Conservation (phyloP, 2,797 vertebrate genomes). For the Cheirogaleus major region DNA sequence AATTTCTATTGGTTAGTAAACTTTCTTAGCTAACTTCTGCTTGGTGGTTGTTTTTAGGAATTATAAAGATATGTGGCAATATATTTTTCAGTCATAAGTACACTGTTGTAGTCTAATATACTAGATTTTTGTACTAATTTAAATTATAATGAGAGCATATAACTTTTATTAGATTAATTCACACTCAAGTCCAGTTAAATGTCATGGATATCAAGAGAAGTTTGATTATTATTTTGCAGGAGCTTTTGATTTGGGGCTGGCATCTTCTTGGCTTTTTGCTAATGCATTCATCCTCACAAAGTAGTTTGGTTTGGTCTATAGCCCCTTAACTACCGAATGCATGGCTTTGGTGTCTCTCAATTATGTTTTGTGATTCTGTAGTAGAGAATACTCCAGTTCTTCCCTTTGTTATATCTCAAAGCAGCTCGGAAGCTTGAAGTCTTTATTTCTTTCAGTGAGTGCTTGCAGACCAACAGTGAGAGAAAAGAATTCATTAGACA, state of each 20-base stretch:
- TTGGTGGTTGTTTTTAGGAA: neutral
- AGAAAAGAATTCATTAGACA: slow-evolving; percentile 48
- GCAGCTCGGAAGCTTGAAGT: neutral
- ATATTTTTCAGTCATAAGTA: neutral
- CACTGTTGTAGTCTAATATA: neutral
- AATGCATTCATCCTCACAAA: neutral
- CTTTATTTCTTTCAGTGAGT: slow-evolving; percentile 21
- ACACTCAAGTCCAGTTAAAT: neutral
- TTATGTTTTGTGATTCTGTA: neutral
- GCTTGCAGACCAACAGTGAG: slow-evolving; percentile 1
- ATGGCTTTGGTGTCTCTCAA: neutral
- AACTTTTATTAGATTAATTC: neutral
- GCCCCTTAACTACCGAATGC: neutral
- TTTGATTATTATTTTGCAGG: neutral
- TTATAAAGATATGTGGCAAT: neutral
- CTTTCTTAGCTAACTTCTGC: neutral
- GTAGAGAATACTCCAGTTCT: neutral
- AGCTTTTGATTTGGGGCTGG: neutral
- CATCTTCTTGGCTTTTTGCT: neutral
- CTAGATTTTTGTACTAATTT: neutral
- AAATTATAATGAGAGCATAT: neutral
- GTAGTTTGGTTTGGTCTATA: neutral
- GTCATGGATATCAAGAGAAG: neutral
- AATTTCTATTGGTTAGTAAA: neutral
- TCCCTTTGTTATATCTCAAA: slow-evolving; percentile 48